Percentiles rank a stretch among this genome's conserved stretches.
phyloP scores from a whole-genome alignment of 2,888 invertebrate species.

The Cephus runcator region DNA sequence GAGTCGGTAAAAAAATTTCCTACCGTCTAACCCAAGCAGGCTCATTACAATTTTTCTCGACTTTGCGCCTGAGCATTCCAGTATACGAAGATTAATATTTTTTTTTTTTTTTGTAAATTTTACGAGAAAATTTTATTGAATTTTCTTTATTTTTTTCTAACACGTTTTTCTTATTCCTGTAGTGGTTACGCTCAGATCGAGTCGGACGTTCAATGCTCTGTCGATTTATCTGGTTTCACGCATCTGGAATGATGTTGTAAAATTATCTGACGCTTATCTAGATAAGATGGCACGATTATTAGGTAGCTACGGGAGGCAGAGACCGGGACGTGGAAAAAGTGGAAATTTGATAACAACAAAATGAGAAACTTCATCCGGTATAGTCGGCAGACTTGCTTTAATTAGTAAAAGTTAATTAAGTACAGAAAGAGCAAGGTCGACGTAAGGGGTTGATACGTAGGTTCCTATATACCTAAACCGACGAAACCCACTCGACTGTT shows the following conservation, averaged over 20 bases:
- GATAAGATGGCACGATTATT: neutral
- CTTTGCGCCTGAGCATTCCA: neutral
- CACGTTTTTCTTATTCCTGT: too few species aligned
- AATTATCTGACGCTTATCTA: neutral
- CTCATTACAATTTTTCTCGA: too few species aligned
- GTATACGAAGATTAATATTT: too few species aligned
- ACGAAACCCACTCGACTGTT: conserved; percentile 2
- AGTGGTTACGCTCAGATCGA: too few species aligned
- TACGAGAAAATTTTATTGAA: too few species aligned
- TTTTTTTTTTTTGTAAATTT: too few species aligned
- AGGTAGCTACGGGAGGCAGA: too few species aligned
- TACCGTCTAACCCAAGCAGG: neutral
- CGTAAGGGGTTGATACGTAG: neutral
- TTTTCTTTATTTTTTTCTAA: too few species aligned
- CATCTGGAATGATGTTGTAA: neutral
- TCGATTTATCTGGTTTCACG: neutral
- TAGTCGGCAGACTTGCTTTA: neutral
- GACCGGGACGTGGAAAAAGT: neutral
- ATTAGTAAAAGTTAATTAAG: neutral
- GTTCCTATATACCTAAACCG: neutral
- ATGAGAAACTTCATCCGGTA: neutral
- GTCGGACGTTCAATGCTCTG: neutral
- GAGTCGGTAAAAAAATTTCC: neutral
- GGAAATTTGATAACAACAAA: neutral
- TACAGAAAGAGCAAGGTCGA: neutral